Conservation (phyloP, 2,888 invertebrate species). For the Drosophila testacea region DNA sequence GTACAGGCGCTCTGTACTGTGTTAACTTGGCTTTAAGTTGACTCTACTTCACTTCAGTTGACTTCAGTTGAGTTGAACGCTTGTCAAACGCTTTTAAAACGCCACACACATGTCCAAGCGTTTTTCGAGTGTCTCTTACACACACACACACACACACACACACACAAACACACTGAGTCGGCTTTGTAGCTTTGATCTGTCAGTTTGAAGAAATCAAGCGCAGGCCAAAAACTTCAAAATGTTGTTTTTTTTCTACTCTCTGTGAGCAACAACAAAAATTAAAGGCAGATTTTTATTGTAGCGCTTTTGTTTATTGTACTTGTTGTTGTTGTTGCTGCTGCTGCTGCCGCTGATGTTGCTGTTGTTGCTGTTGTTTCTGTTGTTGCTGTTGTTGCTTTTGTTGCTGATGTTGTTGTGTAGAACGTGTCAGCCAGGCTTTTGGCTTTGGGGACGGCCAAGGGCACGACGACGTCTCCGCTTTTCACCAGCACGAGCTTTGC, state of each 20-base stretch:
- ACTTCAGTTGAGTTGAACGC: slow-evolving; percentile 66
- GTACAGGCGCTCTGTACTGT: slow-evolving; percentile 59
- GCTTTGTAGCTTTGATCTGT: slow-evolving; percentile 83
- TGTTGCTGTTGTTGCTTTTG: slow-evolving; percentile 29
- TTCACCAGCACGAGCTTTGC: slow-evolving; percentile 81
- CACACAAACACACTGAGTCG: slow-evolving; percentile 48
- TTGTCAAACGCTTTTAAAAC: slow-evolving; percentile 84
- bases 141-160: slow-evolving; percentile 38
- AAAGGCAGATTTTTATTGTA: slow-evolving; percentile 68
- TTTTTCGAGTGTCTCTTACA: slow-evolving; percentile 59
- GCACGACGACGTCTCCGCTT: slow-evolving; percentile 67
- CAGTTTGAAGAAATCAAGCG: slow-evolving; percentile 82
- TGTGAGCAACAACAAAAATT: slow-evolving; percentile 53
- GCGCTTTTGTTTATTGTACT: slow-evolving; percentile 60
- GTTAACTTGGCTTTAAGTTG: slow-evolving; percentile 60
- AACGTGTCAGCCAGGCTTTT: slow-evolving; percentile 77
- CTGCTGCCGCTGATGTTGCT: slow-evolving; percentile 23
- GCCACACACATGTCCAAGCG: slow-evolving; percentile 77
- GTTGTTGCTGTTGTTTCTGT: slow-evolving; percentile 31
- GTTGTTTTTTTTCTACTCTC: slow-evolving; percentile 48
- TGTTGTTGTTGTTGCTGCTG: slow-evolving; percentile 34
- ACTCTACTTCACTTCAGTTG: slow-evolving; percentile 49
- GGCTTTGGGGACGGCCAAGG: slow-evolving; percentile 73
- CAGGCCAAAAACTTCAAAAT: slow-evolving; percentile 77
- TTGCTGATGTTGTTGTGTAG: slow-evolving; percentile 62